phyloP scores from a whole-genome alignment of 64 coral and sea anemone species.

The Pachyseris speciosa region DNA sequence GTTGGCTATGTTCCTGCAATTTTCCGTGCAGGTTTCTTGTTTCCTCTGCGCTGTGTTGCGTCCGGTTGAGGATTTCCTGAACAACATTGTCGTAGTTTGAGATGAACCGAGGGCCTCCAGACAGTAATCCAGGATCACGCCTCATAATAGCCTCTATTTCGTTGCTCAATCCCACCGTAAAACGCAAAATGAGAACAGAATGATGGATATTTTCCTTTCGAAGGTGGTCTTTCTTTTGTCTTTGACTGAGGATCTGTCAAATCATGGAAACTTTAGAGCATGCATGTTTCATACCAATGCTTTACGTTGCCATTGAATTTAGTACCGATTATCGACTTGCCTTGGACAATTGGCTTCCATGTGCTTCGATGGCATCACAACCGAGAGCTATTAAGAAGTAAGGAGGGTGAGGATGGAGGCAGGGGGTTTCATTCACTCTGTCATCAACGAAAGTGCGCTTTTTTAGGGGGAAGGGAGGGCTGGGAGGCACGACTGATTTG shows the following conservation, averaged over 20 bases:
- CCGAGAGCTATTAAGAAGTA: no score
- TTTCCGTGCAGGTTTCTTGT: neutral
- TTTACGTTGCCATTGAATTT: no score
- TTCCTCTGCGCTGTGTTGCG: neutral
- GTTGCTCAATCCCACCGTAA: neutral
- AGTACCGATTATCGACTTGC: no score
- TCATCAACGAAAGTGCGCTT: no score
- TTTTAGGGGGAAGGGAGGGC: no score
- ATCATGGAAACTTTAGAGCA: neutral
- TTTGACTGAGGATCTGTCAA: conserved; percentile 11
- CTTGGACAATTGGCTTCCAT: no score
- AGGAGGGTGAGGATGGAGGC: no score
- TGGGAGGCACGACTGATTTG: no score
- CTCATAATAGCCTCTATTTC: neutral
- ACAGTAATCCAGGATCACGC: neutral
- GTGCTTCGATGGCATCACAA: no score
- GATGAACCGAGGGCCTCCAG: neutral
- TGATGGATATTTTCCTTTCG: neutral
- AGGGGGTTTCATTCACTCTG: no score
- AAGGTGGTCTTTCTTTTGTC: neutral
- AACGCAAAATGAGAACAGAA: neutral
- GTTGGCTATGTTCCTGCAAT: neutral
- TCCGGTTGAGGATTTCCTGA: neutral
- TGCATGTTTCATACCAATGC: no score
- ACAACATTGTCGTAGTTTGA: neutral